Evolutionary conservation across 37 sponge, comb jelly and placozoan species (phyloP), one percentile per base, ranked within the genome.

Genomic region (Spongilla lacustris): DNA sequence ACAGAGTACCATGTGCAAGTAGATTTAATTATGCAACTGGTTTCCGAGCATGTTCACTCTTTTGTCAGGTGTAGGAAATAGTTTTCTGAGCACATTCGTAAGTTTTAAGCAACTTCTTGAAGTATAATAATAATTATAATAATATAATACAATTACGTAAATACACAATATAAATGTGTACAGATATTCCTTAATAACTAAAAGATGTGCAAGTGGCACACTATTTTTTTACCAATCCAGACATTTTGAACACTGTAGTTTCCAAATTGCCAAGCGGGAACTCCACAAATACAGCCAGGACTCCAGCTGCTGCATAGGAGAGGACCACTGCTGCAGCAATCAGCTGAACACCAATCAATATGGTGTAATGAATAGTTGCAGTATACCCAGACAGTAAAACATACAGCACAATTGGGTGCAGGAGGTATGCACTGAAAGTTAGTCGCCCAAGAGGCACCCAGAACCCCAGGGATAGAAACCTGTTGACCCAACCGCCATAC

Each of bases 371-470:
- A 1, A 93, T 30, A 0, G 90, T 66, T 0, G n/a, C 41, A 29
- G 93, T 36, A 23, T 79, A 31, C 0, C 72, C 49, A 17, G 58
- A 67, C 31, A 78, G 79, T 14, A 93, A 46, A 3, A 91, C 70
- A 30, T 27, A 67, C 67, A 97, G 85, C 0, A 97, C 77, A 69
- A 95, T 67, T 19, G 91, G 94, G 48, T 97, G 98, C 3, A 93
- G 50, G 27, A 97, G 92, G 73, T 97, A 97, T 29, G 96, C 94
- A 66, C 27, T 81, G 74, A 86, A 96, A 22, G 98, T 89, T 38
- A 95, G 78, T n/a, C 98, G 92, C 78, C 96, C 86, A 14, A 96
- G 88, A 0, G 98, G 98, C 9, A 93, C 81, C 98, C 98, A 97
- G 30, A 95, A 73, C 50, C 79, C 67, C 92, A 93, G 86, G 10